Percentiles rank a stretch among this genome's conserved stretches.
phyloP scores from a whole-genome alignment of 1,140 invertebrate species.

The Brachystomella parvula region DNA sequence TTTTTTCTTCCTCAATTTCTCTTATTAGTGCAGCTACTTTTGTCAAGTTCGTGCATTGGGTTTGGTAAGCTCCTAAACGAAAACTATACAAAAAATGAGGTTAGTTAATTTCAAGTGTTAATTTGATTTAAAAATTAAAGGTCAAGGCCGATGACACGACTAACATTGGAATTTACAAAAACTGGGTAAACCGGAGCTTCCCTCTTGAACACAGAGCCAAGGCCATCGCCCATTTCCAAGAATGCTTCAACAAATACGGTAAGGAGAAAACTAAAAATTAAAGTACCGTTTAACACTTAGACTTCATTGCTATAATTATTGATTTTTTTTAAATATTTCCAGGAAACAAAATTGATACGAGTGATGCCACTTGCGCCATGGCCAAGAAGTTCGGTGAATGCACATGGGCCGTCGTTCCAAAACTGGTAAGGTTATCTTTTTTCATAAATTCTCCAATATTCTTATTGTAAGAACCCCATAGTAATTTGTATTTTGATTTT shows the following conservation, averaged over 20 bases:
- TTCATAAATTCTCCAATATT: too few relatives aligned
- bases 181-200: neutral
- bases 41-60: slow-evolving; percentile 1
- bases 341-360: neutral
- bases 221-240: neutral
- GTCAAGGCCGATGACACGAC: neutral
- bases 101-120: neutral
- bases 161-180: neutral
- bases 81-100: too few relatives aligned
- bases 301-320: too few relatives aligned
- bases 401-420: neutral
- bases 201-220: neutral
- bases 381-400: neutral
- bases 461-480: too few relatives aligned
- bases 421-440: neutral
- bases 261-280: neutral
- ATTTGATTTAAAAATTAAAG: neutral
- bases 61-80: too few relatives aligned
- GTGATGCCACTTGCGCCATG: neutral
- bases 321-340: too few relatives aligned
- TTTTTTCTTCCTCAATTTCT: too few relatives aligned
- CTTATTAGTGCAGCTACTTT: neutral
- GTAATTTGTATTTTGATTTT: too few relatives aligned
- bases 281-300: neutral
- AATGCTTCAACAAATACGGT: neutral